These are phyloP conservation scores for Anguilla megastoma DNA, from an alignment of 2,797 vertebrate genomes.

Conservation along the genomic window DNA sequence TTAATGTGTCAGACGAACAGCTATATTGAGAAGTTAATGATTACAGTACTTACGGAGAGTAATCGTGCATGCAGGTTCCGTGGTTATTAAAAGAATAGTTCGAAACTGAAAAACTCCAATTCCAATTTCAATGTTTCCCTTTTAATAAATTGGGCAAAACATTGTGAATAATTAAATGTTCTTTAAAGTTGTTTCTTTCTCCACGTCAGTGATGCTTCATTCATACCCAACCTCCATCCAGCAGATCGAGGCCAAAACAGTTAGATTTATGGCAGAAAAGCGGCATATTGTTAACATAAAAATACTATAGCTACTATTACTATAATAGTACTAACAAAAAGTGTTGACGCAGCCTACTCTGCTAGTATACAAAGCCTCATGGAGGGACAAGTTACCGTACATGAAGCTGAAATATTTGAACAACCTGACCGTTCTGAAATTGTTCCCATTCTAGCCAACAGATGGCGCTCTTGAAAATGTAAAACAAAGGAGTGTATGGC, in stretches of 20 bases:
- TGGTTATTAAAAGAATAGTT: background rate
- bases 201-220: background rate
- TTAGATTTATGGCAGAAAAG: background rate
- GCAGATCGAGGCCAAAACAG: background rate
- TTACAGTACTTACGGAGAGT: background rate
- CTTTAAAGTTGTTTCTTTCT: no score
- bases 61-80: background rate
- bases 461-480: slow-evolving; percentile 3
- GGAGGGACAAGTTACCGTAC: background rate
- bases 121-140: background rate
- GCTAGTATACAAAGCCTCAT: background rate
- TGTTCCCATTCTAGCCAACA: background rate
- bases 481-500: background rate
- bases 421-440: background rate
- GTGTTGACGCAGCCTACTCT: background rate
- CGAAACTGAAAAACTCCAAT: background rate
- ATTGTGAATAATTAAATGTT: background rate
- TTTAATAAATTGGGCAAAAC: background rate
- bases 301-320: background rate
- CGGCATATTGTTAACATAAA: background rate
- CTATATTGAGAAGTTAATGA: background rate
- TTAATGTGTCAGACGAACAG: background rate
- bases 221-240: background rate
- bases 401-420: background rate
- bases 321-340: background rate